A percentile compares a stretch with the other conserved stretches of the same genome.
phyloP scores from a whole-genome alignment of 2,113 vertebrate species.

The Serinus canaria region DNA sequence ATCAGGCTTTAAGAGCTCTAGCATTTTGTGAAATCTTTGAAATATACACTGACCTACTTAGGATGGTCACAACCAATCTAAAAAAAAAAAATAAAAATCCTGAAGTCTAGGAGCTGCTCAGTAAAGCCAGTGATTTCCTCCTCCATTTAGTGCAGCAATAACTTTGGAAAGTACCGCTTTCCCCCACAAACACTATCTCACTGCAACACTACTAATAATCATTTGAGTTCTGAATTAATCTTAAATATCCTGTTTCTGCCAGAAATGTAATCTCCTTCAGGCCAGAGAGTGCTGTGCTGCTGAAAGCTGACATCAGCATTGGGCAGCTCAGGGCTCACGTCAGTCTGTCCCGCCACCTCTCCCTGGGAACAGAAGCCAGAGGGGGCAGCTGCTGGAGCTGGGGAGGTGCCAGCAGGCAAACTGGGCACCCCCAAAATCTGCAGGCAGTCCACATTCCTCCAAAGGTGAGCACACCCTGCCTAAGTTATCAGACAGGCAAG shows the following conservation, averaged over 20 bases:
- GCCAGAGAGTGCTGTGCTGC: neutral
- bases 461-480: neutral
- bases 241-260: neutral
- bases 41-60: constrained; percentile 53
- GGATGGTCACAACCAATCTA: neutral
- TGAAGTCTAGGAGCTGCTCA: neutral
- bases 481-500: neutral
- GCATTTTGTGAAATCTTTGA: constrained; percentile 15
- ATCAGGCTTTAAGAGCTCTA: constrained; percentile 32
- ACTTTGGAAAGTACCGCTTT: neutral
- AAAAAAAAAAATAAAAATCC: neutral
- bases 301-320: neutral
- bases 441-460: neutral
- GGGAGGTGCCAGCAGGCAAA: neutral
- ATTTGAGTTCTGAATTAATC: neutral
- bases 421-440: neutral
- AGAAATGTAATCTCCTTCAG: neutral
- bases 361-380: rapidly evolving
- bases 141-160: neutral
- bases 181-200: neutral
- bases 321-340: rapidly evolving
- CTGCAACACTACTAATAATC: neutral
- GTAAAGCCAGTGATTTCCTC: neutral
- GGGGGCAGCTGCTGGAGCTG: neutral
- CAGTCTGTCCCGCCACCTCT: rapidly evolving